Evolutionary conservation across 2,797 vertebrate genomes (phyloP).

Genomic region (Smutsia gigantea): DNA sequence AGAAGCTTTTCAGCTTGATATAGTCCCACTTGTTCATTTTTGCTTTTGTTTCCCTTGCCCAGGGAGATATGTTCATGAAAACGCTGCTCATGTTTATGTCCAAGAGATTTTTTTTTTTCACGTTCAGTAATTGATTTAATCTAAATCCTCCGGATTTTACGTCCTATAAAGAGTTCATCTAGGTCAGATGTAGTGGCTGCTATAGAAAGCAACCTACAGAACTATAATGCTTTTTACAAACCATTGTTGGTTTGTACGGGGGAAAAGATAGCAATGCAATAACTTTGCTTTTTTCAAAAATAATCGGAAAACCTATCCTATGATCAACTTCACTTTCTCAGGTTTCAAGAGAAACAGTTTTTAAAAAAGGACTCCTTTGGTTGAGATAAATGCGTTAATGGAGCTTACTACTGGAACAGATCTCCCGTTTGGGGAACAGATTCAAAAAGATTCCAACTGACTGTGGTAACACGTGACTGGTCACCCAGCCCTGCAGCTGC

Average conservation of each 20-base stretch:
- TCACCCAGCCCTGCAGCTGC: no score
- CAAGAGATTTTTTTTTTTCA: no score
- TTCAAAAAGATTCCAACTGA: not conserved
- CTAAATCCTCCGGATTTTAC: not conserved
- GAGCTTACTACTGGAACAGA: not conserved
- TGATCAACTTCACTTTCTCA: not conserved
- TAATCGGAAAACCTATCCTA: not conserved
- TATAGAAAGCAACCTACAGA: not conserved
- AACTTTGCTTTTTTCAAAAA: not conserved
- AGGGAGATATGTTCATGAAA: no score
- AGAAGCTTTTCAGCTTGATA: no score
- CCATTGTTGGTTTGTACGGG: not conserved
- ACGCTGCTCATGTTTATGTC: no score
- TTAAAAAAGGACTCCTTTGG: not conserved
- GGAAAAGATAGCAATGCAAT: not conserved
- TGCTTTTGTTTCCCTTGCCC: no score
- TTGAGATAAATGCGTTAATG: not conserved
- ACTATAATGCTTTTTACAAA: not conserved
- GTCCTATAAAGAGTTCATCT: not conserved
- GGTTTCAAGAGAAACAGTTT: not conserved
- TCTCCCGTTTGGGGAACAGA: not conserved
- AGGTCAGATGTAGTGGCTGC: not conserved
- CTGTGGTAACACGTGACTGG: accelerated
- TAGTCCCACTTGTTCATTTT: no score
- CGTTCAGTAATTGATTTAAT: not conserved